Percentiles rank a stretch among this genome's conserved stretches.
These are phyloP conservation scores for Tanypteryx hageni DNA, from an alignment of 2,888 invertebrate genomes.

Conservation along the genomic window DNA sequence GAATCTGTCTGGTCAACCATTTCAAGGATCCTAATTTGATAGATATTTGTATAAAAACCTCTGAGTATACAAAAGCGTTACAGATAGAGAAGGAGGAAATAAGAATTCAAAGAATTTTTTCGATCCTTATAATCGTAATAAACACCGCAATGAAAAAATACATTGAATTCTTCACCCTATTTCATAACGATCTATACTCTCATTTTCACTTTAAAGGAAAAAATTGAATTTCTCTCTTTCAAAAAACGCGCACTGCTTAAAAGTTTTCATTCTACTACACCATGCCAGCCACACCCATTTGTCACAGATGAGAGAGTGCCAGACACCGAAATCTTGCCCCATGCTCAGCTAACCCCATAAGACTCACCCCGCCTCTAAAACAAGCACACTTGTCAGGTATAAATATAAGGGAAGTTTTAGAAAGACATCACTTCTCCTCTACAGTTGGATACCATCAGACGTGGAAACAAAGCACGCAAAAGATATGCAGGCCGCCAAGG, in stretches of 20 bases:
- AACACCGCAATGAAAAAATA: too few relatives aligned
- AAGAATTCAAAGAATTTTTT: too few relatives aligned
- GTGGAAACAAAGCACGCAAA: not conserved
- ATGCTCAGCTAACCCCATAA: not conserved
- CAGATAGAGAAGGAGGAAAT: too few relatives aligned
- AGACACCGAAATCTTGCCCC: slow-evolving; percentile 1
- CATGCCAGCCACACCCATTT: not conserved
- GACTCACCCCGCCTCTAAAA: not conserved
- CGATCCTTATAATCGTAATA: too few relatives aligned
- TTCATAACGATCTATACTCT: not conserved
- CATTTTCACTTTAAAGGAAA: not conserved
- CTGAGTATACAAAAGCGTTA: too few relatives aligned
- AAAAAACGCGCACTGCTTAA: not conserved
- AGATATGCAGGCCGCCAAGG: not conserved
- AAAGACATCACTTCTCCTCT: too few relatives aligned
- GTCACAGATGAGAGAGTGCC: not conserved
- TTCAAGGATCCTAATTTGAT: too few relatives aligned
- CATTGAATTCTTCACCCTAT: not conserved
- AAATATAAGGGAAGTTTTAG: not conserved
- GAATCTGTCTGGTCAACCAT: too few relatives aligned
- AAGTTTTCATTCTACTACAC: not conserved
- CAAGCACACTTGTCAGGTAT: not conserved
- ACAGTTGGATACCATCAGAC: too few relatives aligned
- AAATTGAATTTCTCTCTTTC: not conserved
- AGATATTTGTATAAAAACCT: too few relatives aligned